Evolutionary conservation across 2,113 vertebrate species (phyloP).

Genomic region (Pantherophis guttatus): DNA sequence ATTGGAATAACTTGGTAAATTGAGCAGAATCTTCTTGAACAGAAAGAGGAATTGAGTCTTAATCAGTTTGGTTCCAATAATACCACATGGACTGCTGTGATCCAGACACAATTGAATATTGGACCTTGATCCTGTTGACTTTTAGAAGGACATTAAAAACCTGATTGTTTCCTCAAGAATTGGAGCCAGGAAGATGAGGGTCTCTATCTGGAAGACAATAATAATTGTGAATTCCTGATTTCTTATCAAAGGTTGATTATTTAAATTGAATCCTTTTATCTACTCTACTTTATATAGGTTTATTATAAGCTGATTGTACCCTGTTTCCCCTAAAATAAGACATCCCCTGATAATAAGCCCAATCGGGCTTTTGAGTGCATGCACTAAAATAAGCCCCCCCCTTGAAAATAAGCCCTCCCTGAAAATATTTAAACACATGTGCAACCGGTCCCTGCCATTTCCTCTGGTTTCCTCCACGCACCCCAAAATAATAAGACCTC

Average conservation of each 20-base stretch:
- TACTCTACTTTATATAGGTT: background rate
- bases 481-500: too few relatives aligned
- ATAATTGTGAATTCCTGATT: background rate
- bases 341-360: too few relatives aligned
- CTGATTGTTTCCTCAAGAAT: background rate
- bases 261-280: background rate
- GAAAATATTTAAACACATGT: too few relatives aligned
- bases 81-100: background rate
- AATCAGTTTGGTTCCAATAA: background rate
- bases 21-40: background rate
- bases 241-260: background rate
- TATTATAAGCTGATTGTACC: background rate
- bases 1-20: background rate
- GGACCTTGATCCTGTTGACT: background rate
- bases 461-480: too few relatives aligned
- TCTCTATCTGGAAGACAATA: background rate
- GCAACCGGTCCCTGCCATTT: too few relatives aligned
- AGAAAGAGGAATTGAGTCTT: background rate
- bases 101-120: background rate
- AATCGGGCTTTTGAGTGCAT: too few relatives aligned
- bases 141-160: background rate
- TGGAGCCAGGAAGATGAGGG: background rate
- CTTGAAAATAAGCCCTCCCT: too few relatives aligned
- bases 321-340: too few relatives aligned
- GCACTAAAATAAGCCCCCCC: too few relatives aligned